A percentile compares a stretch with the other conserved stretches of the same genome.
Evolutionary conservation across 2,797 vertebrate species (phyloP).

Genomic region (Neosilurus mollespiculum): DNA sequence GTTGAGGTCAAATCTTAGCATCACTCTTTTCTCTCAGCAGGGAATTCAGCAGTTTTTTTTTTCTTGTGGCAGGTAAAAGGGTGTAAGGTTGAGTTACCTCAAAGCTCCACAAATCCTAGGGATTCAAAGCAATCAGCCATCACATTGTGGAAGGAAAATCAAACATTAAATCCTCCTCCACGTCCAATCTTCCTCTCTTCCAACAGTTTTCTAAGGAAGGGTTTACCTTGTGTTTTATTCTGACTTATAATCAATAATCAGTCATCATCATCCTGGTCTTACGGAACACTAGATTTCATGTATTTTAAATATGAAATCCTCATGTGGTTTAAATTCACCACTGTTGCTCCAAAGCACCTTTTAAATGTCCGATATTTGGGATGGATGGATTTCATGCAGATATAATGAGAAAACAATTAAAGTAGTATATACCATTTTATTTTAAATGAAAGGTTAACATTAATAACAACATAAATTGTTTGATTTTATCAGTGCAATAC

Average conservation of each 20-base stretch:
- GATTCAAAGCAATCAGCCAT: conserved; percentile 53
- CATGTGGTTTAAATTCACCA: too few relatives aligned
- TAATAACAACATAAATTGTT: neutral
- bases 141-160: conserved; percentile 45
- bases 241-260: conserved; percentile 48
- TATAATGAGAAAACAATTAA: neutral
- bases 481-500: neutral
- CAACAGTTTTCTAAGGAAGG: conserved; percentile 3
- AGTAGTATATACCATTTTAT: neutral
- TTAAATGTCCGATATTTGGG: neutral
- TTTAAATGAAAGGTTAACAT: neutral
- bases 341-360: neutral
- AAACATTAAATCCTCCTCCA: conserved; percentile 40
- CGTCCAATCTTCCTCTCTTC: conserved; percentile 38
- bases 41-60: conserved; percentile 39
- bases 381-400: neutral
- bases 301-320: neutral
- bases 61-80: conserved; percentile 32
- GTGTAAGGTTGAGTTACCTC: conserved; percentile 25
- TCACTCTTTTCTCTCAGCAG: conserved; percentile 27
- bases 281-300: too few relatives aligned
- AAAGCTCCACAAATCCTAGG: conserved; percentile 51
- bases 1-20: conserved; percentile 20
- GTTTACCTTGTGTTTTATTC: conserved; percentile 44
- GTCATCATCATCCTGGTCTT: conserved; percentile 10